Percentiles rank a stretch among this genome's conserved stretches.
Evolutionary conservation across 2,113 vertebrate genomes (phyloP).

Genomic region (Salvelinus fontinalis): DNA sequence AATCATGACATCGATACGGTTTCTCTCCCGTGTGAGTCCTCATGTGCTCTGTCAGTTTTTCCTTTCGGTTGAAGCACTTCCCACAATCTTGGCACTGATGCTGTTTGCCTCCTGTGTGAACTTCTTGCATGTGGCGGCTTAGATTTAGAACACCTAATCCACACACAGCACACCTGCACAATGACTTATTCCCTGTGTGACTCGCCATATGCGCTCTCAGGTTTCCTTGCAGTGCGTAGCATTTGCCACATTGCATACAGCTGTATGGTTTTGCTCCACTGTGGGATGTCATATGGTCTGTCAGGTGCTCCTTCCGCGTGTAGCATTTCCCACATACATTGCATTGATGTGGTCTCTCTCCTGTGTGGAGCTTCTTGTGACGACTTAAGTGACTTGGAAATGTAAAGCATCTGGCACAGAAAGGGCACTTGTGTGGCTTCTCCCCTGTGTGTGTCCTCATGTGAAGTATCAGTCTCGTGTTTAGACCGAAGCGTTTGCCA

Average conservation of each 20-base stretch:
- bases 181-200: not conserved
- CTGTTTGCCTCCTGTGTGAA: not conserved
- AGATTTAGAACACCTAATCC: not conserved
- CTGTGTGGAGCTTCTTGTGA: not conserved
- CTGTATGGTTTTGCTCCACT: not conserved
- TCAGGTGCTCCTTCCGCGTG: not conserved
- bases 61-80: not conserved
- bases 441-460: conserved; percentile 1
- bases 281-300: not conserved
- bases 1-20: not conserved
- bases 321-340: not conserved
- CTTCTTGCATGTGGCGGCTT: not conserved
- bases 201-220: not conserved
- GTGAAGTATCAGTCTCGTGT: not conserved
- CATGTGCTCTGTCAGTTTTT: not conserved
- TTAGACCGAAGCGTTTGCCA: not conserved
- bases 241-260: not conserved
- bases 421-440: not conserved
- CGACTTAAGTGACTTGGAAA: not conserved
- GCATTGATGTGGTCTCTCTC: not conserved
- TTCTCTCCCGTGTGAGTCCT: not conserved
- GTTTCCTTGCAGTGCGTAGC: not conserved
- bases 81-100: not conserved
- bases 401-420: not conserved
- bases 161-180: not conserved